Percentiles rank a stretch among this genome's conserved stretches.
Conservation (phyloP, 2,888 invertebrate species). For the Sericinus montela region DNA sequence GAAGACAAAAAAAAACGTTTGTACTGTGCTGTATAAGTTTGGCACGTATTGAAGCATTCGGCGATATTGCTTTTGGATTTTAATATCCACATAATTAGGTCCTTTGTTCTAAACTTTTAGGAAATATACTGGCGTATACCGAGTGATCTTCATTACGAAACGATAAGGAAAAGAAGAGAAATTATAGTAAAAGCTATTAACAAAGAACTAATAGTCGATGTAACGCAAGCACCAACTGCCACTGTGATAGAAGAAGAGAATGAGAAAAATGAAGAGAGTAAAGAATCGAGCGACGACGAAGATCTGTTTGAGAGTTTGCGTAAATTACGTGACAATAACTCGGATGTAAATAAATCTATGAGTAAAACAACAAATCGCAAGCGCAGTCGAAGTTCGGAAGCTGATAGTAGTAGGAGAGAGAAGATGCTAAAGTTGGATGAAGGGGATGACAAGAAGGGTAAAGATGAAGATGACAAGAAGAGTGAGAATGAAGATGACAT, state of each 20-base stretch:
- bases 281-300: slow-evolving; percentile 57
- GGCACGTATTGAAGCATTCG: no score
- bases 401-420: slow-evolving; percentile 39
- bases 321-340: slow-evolving; percentile 49
- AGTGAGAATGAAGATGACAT: slow-evolving; percentile 55
- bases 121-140: slow-evolving; percentile 95
- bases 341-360: slow-evolving; percentile 16
- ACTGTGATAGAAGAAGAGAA: slow-evolving; percentile 11
- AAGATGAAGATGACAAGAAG: no score
- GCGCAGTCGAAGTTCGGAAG: slow-evolving; percentile 53
- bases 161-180: slow-evolving; percentile 77
- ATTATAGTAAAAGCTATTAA: slow-evolving; percentile 78
- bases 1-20: no score
- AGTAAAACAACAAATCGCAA: slow-evolving; percentile 40
- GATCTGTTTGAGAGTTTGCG: slow-evolving; percentile 64
- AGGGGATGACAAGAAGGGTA: slow-evolving; percentile 26
- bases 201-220: slow-evolving; percentile 62
- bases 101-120: slow-evolving; percentile 55
- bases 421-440: slow-evolving; percentile 65
- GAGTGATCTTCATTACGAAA: slow-evolving; percentile 73
- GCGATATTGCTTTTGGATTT: no score
- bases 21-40: no score
- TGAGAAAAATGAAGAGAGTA: slow-evolving; percentile 22
- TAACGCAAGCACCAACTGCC: slow-evolving; percentile 17
- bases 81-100: no score